Percentiles rank a stretch among this genome's conserved stretches.
phyloP scores from a whole-genome alignment of 2,113 vertebrate genomes.

The Pollachius pollachius region DNA sequence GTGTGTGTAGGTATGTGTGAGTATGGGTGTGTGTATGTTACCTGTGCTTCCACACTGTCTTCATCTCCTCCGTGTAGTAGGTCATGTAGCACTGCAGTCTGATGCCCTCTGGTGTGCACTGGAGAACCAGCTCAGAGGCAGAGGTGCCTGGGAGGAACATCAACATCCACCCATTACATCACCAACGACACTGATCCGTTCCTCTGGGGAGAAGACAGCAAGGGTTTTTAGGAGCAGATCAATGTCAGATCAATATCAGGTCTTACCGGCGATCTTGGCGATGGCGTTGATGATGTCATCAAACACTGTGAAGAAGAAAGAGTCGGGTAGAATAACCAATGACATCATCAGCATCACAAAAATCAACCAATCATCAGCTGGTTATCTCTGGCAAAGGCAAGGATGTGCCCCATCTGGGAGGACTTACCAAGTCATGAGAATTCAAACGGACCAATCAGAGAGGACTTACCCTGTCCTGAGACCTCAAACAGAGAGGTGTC shows the following conservation, averaged over 20 bases:
- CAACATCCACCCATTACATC: background rate
- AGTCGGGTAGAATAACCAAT: background rate
- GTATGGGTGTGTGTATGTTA: conserved; percentile 40
- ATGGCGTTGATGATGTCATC: conserved; percentile 89
- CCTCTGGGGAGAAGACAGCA: conserved; percentile 79
- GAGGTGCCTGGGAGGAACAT: conserved; percentile 74
- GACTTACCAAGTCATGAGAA: conserved; percentile 85
- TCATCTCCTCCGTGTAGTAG: conserved; percentile 96
- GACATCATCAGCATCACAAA: background rate
- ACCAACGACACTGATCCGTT: background rate
- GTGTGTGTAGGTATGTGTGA: too few relatives aligned
- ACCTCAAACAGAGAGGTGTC: conserved; percentile 84
- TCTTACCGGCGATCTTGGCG: conserved; percentile 85
- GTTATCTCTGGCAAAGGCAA: too few relatives aligned
- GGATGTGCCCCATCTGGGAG: background rate
- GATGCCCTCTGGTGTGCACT: conserved; percentile 94
- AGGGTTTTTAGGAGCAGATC: background rate
- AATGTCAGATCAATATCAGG: conserved; percentile 8
- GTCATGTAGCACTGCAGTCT: conserved; percentile 93
- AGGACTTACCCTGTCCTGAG: conserved; percentile 81
- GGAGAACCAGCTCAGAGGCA: conserved; percentile 89
- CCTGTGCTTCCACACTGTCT: conserved; percentile 90
- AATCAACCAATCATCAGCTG: background rate
- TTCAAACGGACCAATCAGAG: conserved; percentile 63
- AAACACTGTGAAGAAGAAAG: conserved; percentile 76